Evolutionary conservation across 1,140 invertebrate genomes (phyloP).

Genomic region (Drosophila ogumai): DNA sequence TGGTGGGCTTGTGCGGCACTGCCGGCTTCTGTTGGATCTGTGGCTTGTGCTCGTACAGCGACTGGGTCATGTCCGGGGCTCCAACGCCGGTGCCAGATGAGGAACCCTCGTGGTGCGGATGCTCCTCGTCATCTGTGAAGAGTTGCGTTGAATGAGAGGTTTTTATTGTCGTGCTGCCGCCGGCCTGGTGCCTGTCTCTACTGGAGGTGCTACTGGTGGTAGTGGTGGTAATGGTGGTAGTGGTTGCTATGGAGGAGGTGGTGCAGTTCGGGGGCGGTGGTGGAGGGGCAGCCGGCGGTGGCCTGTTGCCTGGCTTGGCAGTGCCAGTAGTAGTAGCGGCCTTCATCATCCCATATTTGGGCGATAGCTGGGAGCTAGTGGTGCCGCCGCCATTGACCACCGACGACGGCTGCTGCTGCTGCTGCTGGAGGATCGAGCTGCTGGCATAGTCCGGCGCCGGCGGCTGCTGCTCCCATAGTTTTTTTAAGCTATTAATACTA

Average conservation of each 20-base stretch:
- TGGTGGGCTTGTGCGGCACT: conserved; percentile 87
- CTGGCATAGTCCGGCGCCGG: conserved; percentile 85
- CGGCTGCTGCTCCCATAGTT: conserved; percentile 92
- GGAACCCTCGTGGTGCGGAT: conserved; percentile 27
- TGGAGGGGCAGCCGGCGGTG: conserved; percentile 78
- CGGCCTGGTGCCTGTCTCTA: conserved; percentile 40
- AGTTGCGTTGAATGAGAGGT: conserved; percentile 84
- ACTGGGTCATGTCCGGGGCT: conserved; percentile 73
- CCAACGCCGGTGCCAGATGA: conserved; percentile 12
- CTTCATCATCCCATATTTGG: conserved; percentile 74
- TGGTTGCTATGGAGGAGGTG: conserved; percentile 40
- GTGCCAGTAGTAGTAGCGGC: conserved; percentile 1
- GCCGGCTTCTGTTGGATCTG: conserved; percentile 84
- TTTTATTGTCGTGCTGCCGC: conserved; percentile 62
- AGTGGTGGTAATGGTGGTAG: conserved; percentile 37
- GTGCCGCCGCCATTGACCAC: conserved; percentile 28
- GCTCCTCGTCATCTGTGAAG: conserved; percentile 76
- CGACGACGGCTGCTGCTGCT: conserved; percentile 66
- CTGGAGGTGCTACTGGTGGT: conserved; percentile 34
- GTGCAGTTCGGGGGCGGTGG: conserved; percentile 74
- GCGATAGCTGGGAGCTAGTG: conserved; percentile 66
- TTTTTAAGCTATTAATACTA: conserved; percentile 96
- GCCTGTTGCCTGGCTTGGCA: conserved; percentile 63
- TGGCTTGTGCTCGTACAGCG: conserved; percentile 58
- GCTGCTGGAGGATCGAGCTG: conserved; percentile 56